Evolutionary conservation across 30 jellyfish, hydroid and myxozoan species (phyloP).

Genomic region (Hydra vulgaris): DNA sequence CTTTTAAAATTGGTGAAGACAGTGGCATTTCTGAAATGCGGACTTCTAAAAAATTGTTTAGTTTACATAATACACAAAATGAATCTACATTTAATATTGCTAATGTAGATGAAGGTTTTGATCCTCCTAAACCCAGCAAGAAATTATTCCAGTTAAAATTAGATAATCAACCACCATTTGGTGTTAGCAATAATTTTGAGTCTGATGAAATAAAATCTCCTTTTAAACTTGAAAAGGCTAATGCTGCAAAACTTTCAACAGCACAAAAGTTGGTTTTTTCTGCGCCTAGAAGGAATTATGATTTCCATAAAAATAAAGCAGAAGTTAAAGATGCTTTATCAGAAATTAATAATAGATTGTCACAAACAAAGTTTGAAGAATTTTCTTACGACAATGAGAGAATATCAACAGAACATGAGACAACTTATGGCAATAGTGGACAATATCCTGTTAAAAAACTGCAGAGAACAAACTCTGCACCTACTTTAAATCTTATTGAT

Average conservation of each 20-base stretch:
- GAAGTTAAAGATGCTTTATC: constrained; percentile 11
- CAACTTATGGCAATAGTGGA: neutral
- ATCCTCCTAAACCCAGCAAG: constrained; percentile 21
- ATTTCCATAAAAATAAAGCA: constrained; percentile 9
- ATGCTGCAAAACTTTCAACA: constrained; percentile 12
- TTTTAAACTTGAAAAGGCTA: constrained; percentile 11
- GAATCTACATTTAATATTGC: constrained; percentile 28
- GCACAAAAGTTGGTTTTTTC: constrained; percentile 25
- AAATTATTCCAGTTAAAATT: neutral
- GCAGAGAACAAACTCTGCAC: constrained; percentile 17
- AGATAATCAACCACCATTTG: constrained; percentile 13
- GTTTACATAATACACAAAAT: neutral
- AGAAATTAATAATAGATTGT: constrained; percentile 12
- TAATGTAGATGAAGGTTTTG: constrained; percentile 16
- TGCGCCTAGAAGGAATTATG: constrained; percentile 26
- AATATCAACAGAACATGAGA: neutral
- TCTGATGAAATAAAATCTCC: constrained; percentile 3
- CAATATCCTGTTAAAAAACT: constrained; percentile 3
- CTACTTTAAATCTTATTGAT: constrained; percentile 16
- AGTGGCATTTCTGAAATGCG: constrained; percentile 1
- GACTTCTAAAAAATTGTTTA: constrained; percentile 13
- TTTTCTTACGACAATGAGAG: neutral
- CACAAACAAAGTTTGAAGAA: neutral
- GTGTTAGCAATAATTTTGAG: neutral
- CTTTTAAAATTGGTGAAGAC: constrained; percentile 34